phyloP scores from a whole-genome alignment of 2,113 vertebrate genomes.

The Erythrocercus mccallii region DNA sequence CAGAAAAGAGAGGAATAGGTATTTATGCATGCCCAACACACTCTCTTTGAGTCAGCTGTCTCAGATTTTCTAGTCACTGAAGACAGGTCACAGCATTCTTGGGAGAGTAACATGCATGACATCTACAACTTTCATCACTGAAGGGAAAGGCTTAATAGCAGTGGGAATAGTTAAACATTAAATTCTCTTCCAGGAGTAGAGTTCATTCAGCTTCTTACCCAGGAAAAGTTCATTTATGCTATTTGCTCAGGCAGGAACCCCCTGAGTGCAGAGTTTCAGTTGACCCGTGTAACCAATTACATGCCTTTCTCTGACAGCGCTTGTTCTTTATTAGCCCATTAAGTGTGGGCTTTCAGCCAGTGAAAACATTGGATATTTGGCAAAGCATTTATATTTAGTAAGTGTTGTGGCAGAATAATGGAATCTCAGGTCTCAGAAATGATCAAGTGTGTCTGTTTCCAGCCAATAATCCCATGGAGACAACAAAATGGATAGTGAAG shows the following conservation, averaged over 20 bases:
- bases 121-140: neutral
- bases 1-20: neutral
- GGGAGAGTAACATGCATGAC: neutral
- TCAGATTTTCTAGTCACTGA: neutral
- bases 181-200: neutral
- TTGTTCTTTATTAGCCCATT: constrained; percentile 43
- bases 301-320: neutral
- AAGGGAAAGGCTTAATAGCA: neutral
- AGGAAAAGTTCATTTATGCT: neutral
- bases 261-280: neutral
- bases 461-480: neutral
- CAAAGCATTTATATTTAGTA: constrained; percentile 33
- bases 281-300: neutral
- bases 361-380: constrained; percentile 19
- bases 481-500: neutral
- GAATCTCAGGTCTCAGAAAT: constrained; percentile 6
- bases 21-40: neutral
- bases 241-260: neutral
- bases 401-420: constrained; percentile 34
- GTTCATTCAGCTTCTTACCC: neutral
- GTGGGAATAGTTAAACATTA: neutral
- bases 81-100: neutral
- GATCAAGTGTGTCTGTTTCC: neutral
- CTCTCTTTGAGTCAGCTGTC: neutral
- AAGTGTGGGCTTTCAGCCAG: constrained; percentile 51